These are phyloP conservation scores for Epinotia bilunana DNA, from an alignment of 2,888 invertebrate genomes.

Conservation along the genomic window DNA sequence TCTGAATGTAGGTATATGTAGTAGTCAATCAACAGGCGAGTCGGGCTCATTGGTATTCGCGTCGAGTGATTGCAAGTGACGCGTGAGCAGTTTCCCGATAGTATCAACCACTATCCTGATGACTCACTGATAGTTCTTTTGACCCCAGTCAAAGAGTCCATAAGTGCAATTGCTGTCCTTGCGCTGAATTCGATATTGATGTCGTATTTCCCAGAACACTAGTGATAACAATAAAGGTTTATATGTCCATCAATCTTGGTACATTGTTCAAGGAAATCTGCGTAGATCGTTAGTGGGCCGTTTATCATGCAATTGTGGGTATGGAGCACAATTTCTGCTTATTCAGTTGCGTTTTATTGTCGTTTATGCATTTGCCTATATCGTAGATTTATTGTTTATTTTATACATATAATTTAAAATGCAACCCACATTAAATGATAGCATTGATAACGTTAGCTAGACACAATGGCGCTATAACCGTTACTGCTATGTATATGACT, in stretches of 20 bases:
- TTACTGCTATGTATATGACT: neutral
- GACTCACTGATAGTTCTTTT: conserved; percentile 80
- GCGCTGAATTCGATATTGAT: conserved; percentile 71
- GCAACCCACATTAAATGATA: neutral
- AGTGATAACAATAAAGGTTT: conserved; percentile 48
- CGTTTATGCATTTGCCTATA: conserved; percentile 8
- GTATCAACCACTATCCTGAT: conserved; percentile 72
- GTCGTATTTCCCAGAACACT: conserved; percentile 68
- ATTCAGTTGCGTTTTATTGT: conserved; percentile 20
- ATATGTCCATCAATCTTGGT: conserved; percentile 50
- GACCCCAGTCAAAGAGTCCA: conserved; percentile 76
- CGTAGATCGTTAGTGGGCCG: conserved; percentile 37
- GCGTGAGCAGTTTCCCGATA: conserved; percentile 71
- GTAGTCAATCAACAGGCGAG: conserved; percentile 64
- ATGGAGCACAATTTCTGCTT: conserved; percentile 16
- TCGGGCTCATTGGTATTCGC: conserved; percentile 69
- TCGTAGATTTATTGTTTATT: neutral
- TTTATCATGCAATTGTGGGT: conserved; percentile 32
- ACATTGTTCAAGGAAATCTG: conserved; percentile 39
- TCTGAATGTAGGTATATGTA: conserved; percentile 43
- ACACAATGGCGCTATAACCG: neutral
- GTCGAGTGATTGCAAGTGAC: conserved; percentile 66
- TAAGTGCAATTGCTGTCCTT: conserved; percentile 75
- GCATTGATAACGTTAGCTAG: neutral
- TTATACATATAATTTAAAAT: conserved; percentile 4